These are phyloP conservation scores for Dascyllus trimaculatus DNA, from an alignment of 2,113 vertebrate genomes.

Conservation along the genomic window DNA sequence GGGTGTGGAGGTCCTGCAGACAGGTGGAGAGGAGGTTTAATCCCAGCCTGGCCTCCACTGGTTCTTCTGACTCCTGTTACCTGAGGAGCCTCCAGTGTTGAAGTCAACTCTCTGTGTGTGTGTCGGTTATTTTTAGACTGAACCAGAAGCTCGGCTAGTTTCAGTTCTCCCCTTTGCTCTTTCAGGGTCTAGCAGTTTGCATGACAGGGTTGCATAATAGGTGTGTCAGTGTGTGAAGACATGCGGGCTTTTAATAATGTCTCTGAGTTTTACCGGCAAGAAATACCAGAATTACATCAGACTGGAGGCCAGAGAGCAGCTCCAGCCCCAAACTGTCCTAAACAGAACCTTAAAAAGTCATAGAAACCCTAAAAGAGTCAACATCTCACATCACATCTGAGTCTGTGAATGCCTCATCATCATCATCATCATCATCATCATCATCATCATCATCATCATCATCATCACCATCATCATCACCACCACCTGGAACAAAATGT, in stretches of 20 bases:
- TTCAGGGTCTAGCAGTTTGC: background rate
- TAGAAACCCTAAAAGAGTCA: too few relatives aligned
- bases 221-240: background rate
- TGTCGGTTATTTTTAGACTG: conserved; percentile 52
- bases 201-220: background rate
- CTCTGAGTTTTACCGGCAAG: background rate
- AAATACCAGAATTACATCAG: conserved; percentile 33
- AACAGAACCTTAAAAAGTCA: too few relatives aligned
- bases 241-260: background rate
- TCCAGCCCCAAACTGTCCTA: too few relatives aligned
- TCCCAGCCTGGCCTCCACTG: too few relatives aligned
- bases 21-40: too few relatives aligned
- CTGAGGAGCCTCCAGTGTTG: background rate
- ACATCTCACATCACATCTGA: too few relatives aligned
- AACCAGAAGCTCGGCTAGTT: conserved; percentile 51
- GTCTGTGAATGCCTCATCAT: too few relatives aligned
- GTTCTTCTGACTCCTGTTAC: background rate
- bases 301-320: background rate
- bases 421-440: too few relatives aligned
- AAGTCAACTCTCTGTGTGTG: too few relatives aligned
- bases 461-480: too few relatives aligned
- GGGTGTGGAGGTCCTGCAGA: background rate
- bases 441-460: too few relatives aligned
- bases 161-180: conserved; percentile 35
- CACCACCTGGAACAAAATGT: too few relatives aligned